phyloP scores from a whole-genome alignment of 2,888 invertebrate species.

The Megastigmus dorsalis region DNA sequence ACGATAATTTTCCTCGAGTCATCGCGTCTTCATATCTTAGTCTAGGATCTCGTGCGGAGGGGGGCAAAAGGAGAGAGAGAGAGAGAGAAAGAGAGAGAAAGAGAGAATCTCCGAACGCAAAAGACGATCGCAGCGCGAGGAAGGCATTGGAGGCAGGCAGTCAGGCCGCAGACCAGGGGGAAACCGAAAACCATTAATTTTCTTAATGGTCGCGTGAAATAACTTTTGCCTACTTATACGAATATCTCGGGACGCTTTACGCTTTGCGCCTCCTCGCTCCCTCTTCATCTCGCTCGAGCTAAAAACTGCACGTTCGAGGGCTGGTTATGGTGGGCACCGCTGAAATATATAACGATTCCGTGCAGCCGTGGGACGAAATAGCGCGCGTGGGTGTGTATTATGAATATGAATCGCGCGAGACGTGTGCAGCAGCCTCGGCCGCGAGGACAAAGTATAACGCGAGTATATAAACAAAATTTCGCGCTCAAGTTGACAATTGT shows the following conservation, averaged over 20 bases:
- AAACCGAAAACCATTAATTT: constrained; percentile 67
- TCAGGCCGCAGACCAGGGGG: constrained; percentile 50
- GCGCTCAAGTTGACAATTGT: no score
- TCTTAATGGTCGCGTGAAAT: constrained; percentile 65
- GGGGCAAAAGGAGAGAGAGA: no score
- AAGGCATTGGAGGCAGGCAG: constrained; percentile 2
- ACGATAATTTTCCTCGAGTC: constrained; percentile 48
- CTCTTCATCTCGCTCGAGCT: no score
- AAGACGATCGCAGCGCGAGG: constrained; percentile 11
- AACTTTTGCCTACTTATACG: constrained; percentile 57
- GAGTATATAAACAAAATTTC: no score
- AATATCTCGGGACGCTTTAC: neutral
- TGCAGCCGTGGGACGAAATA: no score
- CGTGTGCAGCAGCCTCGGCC: no score
- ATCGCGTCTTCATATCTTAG: constrained; percentile 42
- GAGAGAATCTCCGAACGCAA: constrained; percentile 15
- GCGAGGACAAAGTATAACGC: no score
- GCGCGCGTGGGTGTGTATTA: no score
- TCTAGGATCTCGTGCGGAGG: constrained; percentile 22
- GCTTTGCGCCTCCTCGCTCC: neutral
- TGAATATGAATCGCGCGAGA: no score
- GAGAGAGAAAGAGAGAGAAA: neutral
- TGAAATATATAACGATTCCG: no score
- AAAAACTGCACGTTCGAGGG: no score
- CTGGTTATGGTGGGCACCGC: no score